phyloP scores from a whole-genome alignment of 2,797 vertebrate genomes.

The Hybognathus amarus region DNA sequence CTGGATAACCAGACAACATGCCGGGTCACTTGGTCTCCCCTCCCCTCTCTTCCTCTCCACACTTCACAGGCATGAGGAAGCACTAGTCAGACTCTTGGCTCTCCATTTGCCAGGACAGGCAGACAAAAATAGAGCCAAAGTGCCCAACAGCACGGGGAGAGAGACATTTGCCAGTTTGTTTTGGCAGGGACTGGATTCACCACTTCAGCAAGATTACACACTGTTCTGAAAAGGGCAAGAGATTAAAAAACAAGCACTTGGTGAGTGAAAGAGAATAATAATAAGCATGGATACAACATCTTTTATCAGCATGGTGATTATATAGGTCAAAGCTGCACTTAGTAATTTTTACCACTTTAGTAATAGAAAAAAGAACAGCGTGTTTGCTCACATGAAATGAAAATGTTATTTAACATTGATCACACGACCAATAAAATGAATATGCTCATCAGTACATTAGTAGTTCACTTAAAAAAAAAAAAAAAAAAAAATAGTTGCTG shows the following conservation, averaged over 20 bases:
- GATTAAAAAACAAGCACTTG: constrained; percentile 50
- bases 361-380: not conserved
- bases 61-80: constrained; percentile 34
- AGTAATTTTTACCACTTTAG: constrained; percentile 17
- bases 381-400: not conserved
- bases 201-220: constrained; percentile 49
- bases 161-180: constrained; percentile 22
- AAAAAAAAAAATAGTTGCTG: too few species aligned
- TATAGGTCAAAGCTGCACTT: constrained; percentile 1
- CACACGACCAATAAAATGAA: not conserved
- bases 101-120: constrained; percentile 25
- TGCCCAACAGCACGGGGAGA: constrained; percentile 22
- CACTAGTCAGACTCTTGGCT: constrained; percentile 34
- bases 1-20: constrained; percentile 38
- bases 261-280: constrained; percentile 12
- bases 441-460: too few species aligned
- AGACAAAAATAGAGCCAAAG: constrained; percentile 40
- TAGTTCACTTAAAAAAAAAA: too few species aligned
- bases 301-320: constrained; percentile 15
- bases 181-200: constrained; percentile 47
- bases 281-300: constrained; percentile 8
- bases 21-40: constrained; percentile 8
- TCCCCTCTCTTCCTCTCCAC: not conserved
- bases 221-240: constrained; percentile 51
- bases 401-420: not conserved